phyloP scores from a whole-genome alignment of 2,113 vertebrate species.

The Grus americana region DNA sequence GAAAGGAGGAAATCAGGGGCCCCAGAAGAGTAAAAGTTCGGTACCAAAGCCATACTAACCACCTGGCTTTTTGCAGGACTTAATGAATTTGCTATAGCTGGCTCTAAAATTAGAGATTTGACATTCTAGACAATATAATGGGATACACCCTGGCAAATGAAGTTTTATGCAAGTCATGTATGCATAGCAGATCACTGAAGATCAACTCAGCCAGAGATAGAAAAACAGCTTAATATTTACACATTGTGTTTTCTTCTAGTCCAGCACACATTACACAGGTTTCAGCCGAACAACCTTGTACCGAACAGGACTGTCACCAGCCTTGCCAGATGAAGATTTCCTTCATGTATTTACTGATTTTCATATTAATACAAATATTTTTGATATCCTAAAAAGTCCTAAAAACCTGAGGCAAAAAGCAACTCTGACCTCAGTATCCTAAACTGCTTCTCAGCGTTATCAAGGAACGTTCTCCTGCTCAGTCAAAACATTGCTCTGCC shows the following conservation, averaged over 20 bases:
- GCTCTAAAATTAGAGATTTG: neutral
- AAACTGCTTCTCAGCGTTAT: neutral
- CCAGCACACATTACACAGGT: neutral
- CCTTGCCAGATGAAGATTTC: neutral
- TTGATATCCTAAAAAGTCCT: neutral
- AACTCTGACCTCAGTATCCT: neutral
- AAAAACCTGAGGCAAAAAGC: neutral
- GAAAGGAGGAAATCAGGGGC: accelerated
- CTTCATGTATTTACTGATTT: neutral
- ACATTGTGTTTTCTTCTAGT: neutral
- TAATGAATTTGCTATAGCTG: neutral
- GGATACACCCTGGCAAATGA: neutral
- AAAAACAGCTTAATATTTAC: neutral
- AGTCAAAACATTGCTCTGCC: neutral
- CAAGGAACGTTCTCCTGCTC: neutral
- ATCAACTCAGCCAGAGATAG: neutral
- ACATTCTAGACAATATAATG: neutral
- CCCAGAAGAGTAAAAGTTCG: neutral
- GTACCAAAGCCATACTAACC: neutral
- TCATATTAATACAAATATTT: neutral
- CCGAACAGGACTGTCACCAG: neutral
- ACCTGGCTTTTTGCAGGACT: neutral
- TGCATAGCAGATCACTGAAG: neutral
- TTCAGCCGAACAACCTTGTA: neutral
- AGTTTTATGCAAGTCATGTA: neutral